Percentiles rank a stretch among this genome's conserved stretches.
Conservation (phyloP, 2,888 invertebrate species). For the Acanthosepion lycidas region DNA sequence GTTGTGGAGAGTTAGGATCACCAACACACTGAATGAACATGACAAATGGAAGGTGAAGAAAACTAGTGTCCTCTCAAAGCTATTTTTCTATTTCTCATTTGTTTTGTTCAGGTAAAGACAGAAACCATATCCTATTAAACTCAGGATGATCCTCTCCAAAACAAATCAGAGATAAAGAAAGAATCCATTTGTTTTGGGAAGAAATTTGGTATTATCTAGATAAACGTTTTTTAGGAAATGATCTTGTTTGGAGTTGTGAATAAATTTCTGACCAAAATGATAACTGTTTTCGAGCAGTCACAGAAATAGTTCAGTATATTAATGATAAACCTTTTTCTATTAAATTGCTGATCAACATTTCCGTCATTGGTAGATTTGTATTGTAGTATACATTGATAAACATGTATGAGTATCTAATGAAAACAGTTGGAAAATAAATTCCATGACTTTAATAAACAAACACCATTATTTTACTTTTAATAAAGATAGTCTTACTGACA, state of each 20-base stretch:
- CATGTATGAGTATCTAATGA: not conserved
- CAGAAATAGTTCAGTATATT: not conserved
- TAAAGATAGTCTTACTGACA: too few relatives aligned
- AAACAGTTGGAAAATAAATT: too few relatives aligned
- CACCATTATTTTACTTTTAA: too few relatives aligned
- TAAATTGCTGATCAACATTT: not conserved
- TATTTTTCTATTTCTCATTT: not conserved
- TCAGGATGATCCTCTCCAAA: not conserved
- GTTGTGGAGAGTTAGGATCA: too few relatives aligned
- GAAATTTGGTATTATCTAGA: slow-evolving; percentile 24
- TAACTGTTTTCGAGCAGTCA: not conserved
- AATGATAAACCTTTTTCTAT: not conserved
- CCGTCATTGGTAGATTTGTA: not conserved
- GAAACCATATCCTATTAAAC: not conserved
- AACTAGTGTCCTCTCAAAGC: too few relatives aligned
- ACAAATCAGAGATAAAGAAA: not conserved
- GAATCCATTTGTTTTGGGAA: not conserved
- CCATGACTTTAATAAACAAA: too few relatives aligned
- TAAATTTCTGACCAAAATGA: not conserved
- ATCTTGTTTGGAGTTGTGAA: not conserved
- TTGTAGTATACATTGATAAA: not conserved
- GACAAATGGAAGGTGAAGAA: too few relatives aligned
- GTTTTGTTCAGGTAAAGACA: not conserved
- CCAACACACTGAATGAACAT: too few relatives aligned
- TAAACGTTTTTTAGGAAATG: not conserved